These are phyloP conservation scores for Sander lucioperca DNA, from an alignment of 2,113 vertebrate species.

Conservation along the genomic window DNA sequence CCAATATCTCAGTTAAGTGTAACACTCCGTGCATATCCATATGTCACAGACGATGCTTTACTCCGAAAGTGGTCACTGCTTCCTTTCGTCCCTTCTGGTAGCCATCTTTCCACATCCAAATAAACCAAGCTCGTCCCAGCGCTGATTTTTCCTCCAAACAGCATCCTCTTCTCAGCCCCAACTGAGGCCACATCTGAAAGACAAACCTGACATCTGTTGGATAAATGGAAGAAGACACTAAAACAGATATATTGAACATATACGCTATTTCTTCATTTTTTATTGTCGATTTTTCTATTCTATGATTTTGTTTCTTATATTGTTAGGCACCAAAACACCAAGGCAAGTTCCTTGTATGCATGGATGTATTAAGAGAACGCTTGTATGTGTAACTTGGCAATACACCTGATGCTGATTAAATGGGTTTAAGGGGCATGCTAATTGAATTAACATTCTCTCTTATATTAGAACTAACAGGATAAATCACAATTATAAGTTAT, in stretches of 20 bases:
- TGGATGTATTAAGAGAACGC: too few species aligned
- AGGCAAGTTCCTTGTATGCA: neutral
- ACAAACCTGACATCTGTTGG: conserved; percentile 71
- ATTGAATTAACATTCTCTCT: neutral
- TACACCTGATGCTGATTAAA: neutral
- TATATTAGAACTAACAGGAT: neutral
- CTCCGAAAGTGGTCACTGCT: conserved; percentile 59
- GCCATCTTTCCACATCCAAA: conserved; percentile 78
- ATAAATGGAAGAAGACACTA: conserved; percentile 11
- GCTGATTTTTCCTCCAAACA: conserved; percentile 54
- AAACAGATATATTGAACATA: neutral
- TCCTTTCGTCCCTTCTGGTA: conserved; percentile 62
- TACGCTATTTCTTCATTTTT: neutral
- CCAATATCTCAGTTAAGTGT: conserved; percentile 46
- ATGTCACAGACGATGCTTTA: conserved; percentile 63
- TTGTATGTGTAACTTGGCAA: neutral
- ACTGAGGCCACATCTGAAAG: neutral
- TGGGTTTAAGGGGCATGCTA: neutral
- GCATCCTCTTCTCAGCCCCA: conserved; percentile 46
- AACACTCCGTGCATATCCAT: conserved; percentile 70
- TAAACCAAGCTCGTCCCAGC: conserved; percentile 34
- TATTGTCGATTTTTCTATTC: neutral
- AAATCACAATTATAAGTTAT: too few species aligned
- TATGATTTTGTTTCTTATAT: neutral
- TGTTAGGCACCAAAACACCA: neutral